Conservation (phyloP, 2,888 invertebrate species). For the Athetis lepigone region DNA sequence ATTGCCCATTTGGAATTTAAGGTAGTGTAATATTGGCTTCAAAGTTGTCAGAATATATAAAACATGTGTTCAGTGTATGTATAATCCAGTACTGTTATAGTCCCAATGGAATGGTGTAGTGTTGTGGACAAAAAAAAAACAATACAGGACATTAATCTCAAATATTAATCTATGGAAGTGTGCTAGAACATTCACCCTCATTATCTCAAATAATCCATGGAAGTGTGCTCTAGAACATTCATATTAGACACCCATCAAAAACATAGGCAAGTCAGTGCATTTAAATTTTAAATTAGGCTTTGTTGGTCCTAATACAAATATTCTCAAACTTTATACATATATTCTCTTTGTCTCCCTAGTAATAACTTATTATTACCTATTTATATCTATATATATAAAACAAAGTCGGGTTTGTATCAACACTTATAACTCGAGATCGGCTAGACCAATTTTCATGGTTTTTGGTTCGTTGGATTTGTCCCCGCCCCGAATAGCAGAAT, state of each 20-base stretch:
- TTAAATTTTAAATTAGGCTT: background rate
- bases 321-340: background rate
- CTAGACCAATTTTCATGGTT: too few species aligned
- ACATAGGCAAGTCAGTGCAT: constrained; percentile 9
- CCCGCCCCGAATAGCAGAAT: too few species aligned
- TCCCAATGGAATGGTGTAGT: background rate
- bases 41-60: constrained; percentile 13
- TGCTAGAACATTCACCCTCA: background rate
- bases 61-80: constrained; percentile 5
- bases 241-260: background rate
- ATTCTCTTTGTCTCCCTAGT: constrained; percentile 17
- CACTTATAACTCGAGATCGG: too few species aligned
- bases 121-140: background rate
- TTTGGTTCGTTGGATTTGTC: too few species aligned
- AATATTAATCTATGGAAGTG: background rate
- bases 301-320: background rate
- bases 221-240: background rate
- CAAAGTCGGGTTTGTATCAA: too few species aligned
- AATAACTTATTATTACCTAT: too few species aligned
- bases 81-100: constrained; percentile 4
- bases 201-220: background rate
- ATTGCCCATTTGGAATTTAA: constrained; percentile 24
- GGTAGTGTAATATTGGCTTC: background rate
- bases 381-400: too few species aligned
- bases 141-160: background rate